phyloP scores from a whole-genome alignment of 2,888 invertebrate genomes.

The Spodoptera littoralis region DNA sequence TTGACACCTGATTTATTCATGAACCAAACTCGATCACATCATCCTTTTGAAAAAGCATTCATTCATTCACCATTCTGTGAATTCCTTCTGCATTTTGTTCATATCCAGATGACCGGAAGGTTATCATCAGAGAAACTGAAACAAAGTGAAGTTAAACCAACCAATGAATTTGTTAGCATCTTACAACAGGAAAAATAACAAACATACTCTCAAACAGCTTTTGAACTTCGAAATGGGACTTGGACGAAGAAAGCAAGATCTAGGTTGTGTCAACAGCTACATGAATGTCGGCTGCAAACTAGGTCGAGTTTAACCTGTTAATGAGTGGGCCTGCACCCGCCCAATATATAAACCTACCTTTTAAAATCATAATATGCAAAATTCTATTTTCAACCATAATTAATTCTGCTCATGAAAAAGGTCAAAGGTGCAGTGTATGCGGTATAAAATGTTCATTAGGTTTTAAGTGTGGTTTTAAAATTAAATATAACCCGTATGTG shows the following conservation, averaged over 20 bases:
- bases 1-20: no score
- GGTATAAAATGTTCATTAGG: background rate
- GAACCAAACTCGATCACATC: no score
- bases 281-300: slow-evolving; percentile 60
- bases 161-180: slow-evolving; percentile 8
- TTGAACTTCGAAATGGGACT: slow-evolving; percentile 51
- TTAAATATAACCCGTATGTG: no score
- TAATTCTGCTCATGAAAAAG: slow-evolving; percentile 18
- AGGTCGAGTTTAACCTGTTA: slow-evolving; percentile 62
- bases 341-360: slow-evolving; percentile 29
- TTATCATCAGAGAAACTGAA: background rate
- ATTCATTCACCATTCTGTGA: no score
- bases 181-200: slow-evolving; percentile 4
- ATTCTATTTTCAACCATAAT: slow-evolving; percentile 28
- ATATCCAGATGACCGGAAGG: no score
- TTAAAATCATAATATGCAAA: slow-evolving; percentile 32
- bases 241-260: slow-evolving; percentile 54
- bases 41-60: no score
- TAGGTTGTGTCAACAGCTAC: slow-evolving; percentile 69
- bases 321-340: slow-evolving; percentile 47
- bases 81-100: no score
- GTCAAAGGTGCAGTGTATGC: slow-evolving; percentile 7
- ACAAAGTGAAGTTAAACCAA: slow-evolving; percentile 1
- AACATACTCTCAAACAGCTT: slow-evolving; percentile 29
- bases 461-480: background rate